Base-by-base conservation (phyloP, 2,113 vertebrate species). In the Psittacula cyanocephala region DNA sequence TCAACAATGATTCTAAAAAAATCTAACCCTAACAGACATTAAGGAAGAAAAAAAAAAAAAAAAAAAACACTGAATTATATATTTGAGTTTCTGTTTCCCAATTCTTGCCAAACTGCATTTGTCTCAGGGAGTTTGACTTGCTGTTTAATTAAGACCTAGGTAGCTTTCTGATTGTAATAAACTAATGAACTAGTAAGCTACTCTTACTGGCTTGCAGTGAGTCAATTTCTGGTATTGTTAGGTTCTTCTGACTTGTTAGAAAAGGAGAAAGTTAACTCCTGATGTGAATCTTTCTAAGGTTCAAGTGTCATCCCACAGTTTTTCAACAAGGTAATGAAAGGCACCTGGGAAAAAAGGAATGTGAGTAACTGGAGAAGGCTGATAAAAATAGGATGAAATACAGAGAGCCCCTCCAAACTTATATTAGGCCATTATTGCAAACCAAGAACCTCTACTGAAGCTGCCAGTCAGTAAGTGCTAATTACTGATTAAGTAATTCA, bases 401-500 rank as follows among this genome's bases (percentile, higher is more conserved):
- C 2, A 57, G 14, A 11, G 24, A 80, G 24, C 39, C 27, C 16
- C 35, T 74, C 68, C 23, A 83, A 77, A 50, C 17, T 88, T 92
- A 5, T 88, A 62, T 86, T 74, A 80, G 71, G 28, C 28, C 59
- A 84, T 23, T 71, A 47, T 35, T 88, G 83, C 69, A 84, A 81
- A 68, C 62, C 16, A 81, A 67, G 64, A 94, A 60, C n/a, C 62
- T 71, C 75, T 29, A 35, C 35, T 64, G 57, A 55, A 68, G 35
- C 52, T 95, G 57, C 47, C 62, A 92, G 63, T 80, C 50, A 63
- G 70, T 69, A 88, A 91, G 50, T 60, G 47, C 68, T 91, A 67
- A 69, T 93, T 94, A 89, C 60, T 91, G 68, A 91, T 95, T 84
- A 95, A 91, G 68, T 83, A 93, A 94, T 81, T 95, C 10, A 84